Conservation (phyloP, 2,113 vertebrate species). For the Eulemur macaco region DNA sequence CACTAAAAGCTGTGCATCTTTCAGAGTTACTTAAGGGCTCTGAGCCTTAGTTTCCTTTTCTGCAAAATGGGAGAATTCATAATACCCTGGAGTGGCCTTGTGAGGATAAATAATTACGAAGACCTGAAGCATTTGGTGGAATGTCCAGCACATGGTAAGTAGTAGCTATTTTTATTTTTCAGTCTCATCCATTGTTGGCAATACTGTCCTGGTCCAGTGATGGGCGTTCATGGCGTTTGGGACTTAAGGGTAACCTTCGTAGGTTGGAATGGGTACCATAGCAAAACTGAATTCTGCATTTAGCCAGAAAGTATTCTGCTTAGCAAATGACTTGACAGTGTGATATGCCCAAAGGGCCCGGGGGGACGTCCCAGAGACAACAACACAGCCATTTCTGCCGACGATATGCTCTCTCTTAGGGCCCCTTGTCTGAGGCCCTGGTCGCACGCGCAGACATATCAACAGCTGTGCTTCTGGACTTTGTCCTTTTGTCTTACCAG, state of each 20-base stretch:
- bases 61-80: not conserved
- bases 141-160: not conserved
- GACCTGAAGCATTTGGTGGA: too few species aligned
- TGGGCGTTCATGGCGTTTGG: not conserved
- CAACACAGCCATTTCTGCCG: rapidly evolving
- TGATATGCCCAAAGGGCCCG: rapidly evolving
- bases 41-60: not conserved
- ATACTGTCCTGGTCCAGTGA: not conserved
- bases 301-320: not conserved
- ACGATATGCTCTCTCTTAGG: rapidly evolving
- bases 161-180: not conserved
- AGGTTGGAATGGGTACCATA: not conserved
- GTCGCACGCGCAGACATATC: rapidly evolving
- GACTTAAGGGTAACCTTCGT: not conserved
- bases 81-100: not conserved
- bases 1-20: not conserved
- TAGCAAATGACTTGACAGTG: not conserved
- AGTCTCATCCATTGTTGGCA: not conserved
- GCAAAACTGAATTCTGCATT: not conserved
- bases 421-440: rapidly evolving
- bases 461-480: not conserved
- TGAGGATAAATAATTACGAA: not conserved
- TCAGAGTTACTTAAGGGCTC: not conserved
- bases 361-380: too few species aligned
- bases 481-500: not conserved